Evolutionary conservation across 2,888 invertebrate genomes (phyloP).

Genomic region (Limulus polyphemus): DNA sequence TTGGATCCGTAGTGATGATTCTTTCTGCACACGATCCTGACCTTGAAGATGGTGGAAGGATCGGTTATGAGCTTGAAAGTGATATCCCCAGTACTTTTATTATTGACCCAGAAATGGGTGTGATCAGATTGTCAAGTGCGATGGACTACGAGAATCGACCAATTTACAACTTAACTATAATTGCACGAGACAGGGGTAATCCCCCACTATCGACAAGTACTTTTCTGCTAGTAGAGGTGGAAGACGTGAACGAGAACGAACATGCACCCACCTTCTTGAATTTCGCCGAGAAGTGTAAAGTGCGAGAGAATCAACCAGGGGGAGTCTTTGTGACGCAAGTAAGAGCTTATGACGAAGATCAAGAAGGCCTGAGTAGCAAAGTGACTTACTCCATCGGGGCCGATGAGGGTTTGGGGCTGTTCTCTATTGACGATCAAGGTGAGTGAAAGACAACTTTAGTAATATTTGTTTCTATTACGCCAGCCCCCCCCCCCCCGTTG

Average conservation of each 20-base stretch:
- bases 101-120: slow-evolving; percentile 75
- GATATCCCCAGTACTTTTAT: no score
- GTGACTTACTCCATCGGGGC: slow-evolving; percentile 73
- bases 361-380: slow-evolving; percentile 64
- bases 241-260: slow-evolving; percentile 88
- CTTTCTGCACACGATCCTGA: slow-evolving; percentile 75
- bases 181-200: slow-evolving; percentile 67
- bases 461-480: no score
- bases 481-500: no score
- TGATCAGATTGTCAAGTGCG: slow-evolving; percentile 59
- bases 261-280: slow-evolving; percentile 69
- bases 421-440: slow-evolving; percentile 82
- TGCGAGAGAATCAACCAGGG: slow-evolving; percentile 65
- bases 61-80: slow-evolving; percentile 55
- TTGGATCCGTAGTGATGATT: slow-evolving; percentile 71
- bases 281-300: slow-evolving; percentile 47
- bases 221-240: slow-evolving; percentile 59
- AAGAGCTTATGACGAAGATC: slow-evolving; percentile 55
- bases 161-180: slow-evolving; percentile 72
- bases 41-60: slow-evolving; percentile 62
- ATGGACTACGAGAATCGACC: slow-evolving; percentile 83
- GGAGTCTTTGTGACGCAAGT: slow-evolving; percentile 65
- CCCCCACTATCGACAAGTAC: slow-evolving; percentile 63
- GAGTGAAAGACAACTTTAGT: no score
- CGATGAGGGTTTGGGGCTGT: slow-evolving; percentile 81